These are phyloP conservation scores for Neocrepidodera transversa DNA, from an alignment of 2,888 invertebrate genomes.

Conservation along the genomic window DNA sequence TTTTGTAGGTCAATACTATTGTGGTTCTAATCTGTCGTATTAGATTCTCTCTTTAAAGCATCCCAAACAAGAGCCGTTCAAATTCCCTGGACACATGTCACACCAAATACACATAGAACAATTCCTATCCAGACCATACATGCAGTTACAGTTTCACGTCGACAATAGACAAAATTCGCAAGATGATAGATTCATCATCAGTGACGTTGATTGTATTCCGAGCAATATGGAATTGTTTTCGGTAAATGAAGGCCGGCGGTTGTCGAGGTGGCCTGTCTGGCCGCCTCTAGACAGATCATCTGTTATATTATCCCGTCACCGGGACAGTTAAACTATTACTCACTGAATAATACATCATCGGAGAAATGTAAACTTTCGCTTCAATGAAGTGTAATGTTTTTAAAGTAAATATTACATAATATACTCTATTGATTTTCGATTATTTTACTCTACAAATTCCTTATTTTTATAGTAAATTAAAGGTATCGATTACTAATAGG, in stretches of 20 bases:
- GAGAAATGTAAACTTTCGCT: constrained; percentile 25
- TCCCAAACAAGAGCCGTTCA: neutral
- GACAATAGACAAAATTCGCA: constrained; percentile 47
- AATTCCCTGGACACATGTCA: constrained; percentile 10
- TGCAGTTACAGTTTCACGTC: constrained; percentile 4
- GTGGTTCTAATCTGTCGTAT: neutral
- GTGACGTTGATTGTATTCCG: constrained; percentile 51
- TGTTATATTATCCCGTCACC: constrained; percentile 45
- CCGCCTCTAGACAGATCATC: constrained; percentile 51
- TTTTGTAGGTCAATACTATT: neutral
- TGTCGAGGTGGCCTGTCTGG: constrained; percentile 29
- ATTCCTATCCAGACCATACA: constrained; percentile 1
- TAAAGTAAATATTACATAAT: neutral
- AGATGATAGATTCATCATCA: constrained; percentile 56
- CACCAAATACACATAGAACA: constrained; percentile 1
- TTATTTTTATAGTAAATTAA: too few species aligned
- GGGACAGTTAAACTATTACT: constrained; percentile 39
- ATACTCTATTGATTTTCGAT: too few species aligned
- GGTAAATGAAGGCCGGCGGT: constrained; percentile 39
- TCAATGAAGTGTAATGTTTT: constrained; percentile 1
- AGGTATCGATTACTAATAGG: too few species aligned
- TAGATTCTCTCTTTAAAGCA: neutral
- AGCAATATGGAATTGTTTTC: constrained; percentile 51
- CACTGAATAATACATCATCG: constrained; percentile 33
- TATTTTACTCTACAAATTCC: too few species aligned